Percentiles rank a stretch among this genome's conserved stretches.
Evolutionary conservation across 2,888 invertebrate species (phyloP).

Genomic region (Anodontia alba): DNA sequence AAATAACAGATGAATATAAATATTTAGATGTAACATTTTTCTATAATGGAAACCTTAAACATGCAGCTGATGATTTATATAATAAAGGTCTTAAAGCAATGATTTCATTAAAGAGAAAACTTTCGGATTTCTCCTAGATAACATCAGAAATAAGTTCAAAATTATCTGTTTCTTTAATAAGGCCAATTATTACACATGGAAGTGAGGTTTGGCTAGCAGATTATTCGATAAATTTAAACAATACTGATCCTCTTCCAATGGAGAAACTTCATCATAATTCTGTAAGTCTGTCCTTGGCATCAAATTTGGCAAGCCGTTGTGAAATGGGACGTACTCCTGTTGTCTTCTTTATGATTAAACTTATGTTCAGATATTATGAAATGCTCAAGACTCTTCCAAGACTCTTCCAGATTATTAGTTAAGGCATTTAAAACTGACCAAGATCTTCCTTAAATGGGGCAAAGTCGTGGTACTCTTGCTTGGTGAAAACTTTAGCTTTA

Average conservation of each 20-base stretch:
- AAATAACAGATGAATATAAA: background rate
- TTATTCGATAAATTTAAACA: background rate
- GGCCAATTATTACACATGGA: background rate
- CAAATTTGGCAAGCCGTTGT: conserved; percentile 4
- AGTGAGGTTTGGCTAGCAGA: conserved; percentile 5
- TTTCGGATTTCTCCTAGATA: background rate
- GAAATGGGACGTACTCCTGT: background rate
- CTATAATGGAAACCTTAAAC: conserved; percentile 12
- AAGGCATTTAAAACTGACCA: conserved; percentile 2
- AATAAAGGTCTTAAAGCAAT: background rate
- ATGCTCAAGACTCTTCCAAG: background rate
- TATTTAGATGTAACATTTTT: background rate
- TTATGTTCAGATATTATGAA: conserved; percentile 1
- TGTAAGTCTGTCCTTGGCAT: conserved; percentile 4
- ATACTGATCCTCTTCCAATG: conserved; percentile 1
- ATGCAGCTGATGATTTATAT: conserved; percentile 4
- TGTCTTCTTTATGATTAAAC: background rate
- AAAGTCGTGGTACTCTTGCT: background rate
- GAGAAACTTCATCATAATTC: conserved; percentile 3
- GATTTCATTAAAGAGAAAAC: background rate
- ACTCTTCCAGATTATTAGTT: background rate
- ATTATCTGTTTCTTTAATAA: conserved; percentile 1
- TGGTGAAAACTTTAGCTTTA: background rate
- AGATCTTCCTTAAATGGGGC: background rate
- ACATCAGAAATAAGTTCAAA: background rate